These are phyloP conservation scores for Megalops cyprinoides DNA, from an alignment of 2,797 vertebrate genomes.

Conservation along the genomic window DNA sequence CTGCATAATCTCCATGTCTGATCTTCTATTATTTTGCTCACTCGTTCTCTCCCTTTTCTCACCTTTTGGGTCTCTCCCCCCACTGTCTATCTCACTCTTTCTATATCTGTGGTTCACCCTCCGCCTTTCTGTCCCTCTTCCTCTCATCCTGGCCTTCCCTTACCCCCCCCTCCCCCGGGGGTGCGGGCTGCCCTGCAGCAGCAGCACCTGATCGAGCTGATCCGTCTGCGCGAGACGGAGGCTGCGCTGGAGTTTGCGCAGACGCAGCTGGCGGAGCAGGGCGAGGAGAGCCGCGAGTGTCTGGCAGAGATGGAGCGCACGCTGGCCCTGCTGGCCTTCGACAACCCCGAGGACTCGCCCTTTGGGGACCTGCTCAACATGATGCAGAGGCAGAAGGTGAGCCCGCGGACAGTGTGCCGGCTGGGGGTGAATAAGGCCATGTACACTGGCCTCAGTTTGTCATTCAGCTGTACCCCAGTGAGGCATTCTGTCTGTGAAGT, in stretches of 20 bases:
- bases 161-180: no score
- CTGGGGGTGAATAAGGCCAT: background rate
- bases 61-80: background rate
- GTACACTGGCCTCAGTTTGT: background rate
- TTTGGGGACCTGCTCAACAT: slow-evolving; percentile 96
- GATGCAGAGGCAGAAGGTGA: slow-evolving; percentile 96
- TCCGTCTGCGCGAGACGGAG: slow-evolving; percentile 94
- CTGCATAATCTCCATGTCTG: no score
- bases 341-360: slow-evolving; percentile 94
- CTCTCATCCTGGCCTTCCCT: background rate
- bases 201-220: slow-evolving; percentile 96
- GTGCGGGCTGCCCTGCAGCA: slow-evolving; percentile 70
- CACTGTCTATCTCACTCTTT: background rate
- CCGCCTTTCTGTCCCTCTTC: background rate
- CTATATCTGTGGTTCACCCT: no score
- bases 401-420: background rate
- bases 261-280: slow-evolving; percentile 94
- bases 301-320: slow-evolving; percentile 97
- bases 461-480: no score
- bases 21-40: no score
- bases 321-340: slow-evolving; percentile 90
- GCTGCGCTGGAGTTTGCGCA: slow-evolving; percentile 96
- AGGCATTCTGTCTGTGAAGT: background rate
- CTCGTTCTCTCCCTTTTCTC: background rate
- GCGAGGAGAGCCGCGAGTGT: slow-evolving; percentile 95